Evolutionary conservation across 2,113 vertebrate genomes (phyloP), one percentile per base, ranked within the genome.

Genomic region (Melanerpes formicivorus): DNA sequence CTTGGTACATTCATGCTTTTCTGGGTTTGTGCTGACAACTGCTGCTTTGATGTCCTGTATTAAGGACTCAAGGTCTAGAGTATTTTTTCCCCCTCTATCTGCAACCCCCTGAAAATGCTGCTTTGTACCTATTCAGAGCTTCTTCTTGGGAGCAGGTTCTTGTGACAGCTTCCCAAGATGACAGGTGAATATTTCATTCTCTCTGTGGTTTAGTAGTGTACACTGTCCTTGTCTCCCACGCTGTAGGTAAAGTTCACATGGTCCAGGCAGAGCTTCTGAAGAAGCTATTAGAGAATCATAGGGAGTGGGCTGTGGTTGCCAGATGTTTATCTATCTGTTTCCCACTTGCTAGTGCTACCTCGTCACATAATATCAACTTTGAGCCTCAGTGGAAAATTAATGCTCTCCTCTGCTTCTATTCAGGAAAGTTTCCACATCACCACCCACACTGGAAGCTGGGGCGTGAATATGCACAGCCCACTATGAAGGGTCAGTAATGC

Each of bases 361-460:
- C 40, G 40, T 74, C 52, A 93, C 0, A 0, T 44, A 87, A 71
- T 37, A 79, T 29, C 52, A 77, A 73, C 83, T 30, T 27, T 7
- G 42, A 84, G 21, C 70, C 71, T 73, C 6, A 6, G 9, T 21
- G 73, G 73, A 72, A 91, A 90, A 74, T 62, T 18, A 87, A 63
- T 59, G 83, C 46, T 55, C 69, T 83, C 23, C 64, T 23, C 21
- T 30, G 48, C 18, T 78, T 71, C 77, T 46, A 14, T 54, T 67
- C 30, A 52, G 42, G 12, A 14, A 91, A 64, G 37, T 60, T 89
- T 69, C 81, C n/a, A 25, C 34, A 65, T 26, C 9, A 42, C 19
- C 16, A 21, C 5, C 1, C 18, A 4, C 5, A 9, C 0, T 14
- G 32, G 40, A 55, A 64, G 25, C 1, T 10, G 6, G 27, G 56